Conservation (phyloP, 2,113 vertebrate species). For the Hystrix cristata region DNA sequence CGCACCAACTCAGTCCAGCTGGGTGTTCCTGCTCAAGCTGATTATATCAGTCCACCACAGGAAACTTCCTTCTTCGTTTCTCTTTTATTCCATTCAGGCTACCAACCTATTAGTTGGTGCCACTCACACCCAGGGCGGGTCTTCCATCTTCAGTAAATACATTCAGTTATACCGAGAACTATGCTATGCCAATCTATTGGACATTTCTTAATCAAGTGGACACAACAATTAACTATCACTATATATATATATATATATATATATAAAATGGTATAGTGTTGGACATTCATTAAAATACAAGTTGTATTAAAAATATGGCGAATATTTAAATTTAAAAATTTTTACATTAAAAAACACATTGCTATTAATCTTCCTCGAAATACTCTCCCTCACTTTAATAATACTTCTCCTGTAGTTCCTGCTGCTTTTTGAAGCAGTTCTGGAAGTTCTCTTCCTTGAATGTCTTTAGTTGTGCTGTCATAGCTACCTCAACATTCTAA, state of each 20-base stretch:
- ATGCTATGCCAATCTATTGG: neutral
- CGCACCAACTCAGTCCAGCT: too few relatives aligned
- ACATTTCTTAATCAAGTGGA: neutral
- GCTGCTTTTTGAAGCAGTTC: neutral
- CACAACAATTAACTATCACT: neutral
- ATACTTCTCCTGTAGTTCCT: neutral
- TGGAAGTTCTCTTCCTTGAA: neutral
- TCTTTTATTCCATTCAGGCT: neutral
- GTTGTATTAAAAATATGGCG: neutral
- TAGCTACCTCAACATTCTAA: neutral
- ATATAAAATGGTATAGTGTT: neutral
- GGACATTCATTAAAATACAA: slow-evolving; percentile 5
- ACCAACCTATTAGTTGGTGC: neutral
- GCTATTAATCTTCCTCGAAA: neutral
- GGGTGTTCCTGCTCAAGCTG: too few relatives aligned
- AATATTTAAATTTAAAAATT: neutral
- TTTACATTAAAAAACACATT: neutral
- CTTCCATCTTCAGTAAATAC: neutral
- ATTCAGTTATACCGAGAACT: neutral
- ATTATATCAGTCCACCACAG: too few relatives aligned
- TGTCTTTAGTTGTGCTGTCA: neutral
- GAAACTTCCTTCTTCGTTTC: neutral
- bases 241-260: neutral
- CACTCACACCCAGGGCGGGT: neutral
- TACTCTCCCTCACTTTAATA: neutral